phyloP scores from a whole-genome alignment of 2,888 invertebrate genomes.

The Apotomis capreana region DNA sequence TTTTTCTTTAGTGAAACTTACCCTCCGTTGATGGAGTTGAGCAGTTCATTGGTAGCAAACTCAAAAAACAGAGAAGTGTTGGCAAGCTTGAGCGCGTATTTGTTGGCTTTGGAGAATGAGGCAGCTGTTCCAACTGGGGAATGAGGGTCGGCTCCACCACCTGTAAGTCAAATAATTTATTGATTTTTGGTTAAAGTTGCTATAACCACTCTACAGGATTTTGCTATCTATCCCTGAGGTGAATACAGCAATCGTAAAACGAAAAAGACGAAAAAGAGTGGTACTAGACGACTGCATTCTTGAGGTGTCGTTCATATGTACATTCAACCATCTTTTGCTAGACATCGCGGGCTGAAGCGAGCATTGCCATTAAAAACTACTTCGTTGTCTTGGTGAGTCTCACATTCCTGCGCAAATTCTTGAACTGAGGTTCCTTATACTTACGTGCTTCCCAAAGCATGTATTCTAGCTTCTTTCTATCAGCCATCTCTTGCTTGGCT shows the following conservation, averaged over 20 bases:
- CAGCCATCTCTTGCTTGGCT: constrained; percentile 89
- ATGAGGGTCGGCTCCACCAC: constrained; percentile 92
- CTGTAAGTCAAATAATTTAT: constrained; percentile 65
- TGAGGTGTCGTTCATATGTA: too few relatives aligned
- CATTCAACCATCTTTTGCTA: too few relatives aligned
- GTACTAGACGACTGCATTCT: too few relatives aligned
- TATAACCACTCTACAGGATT: too few relatives aligned
- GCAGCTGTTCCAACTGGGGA: constrained; percentile 94
- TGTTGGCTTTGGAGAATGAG: constrained; percentile 94
- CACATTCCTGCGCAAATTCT: too few relatives aligned
- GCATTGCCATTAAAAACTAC: too few relatives aligned
- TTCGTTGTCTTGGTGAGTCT: too few relatives aligned
- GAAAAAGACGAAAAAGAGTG: too few relatives aligned
- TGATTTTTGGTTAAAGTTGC: neutral
- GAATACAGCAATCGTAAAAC: too few relatives aligned
- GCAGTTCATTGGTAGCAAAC: constrained; percentile 92
- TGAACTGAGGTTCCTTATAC: constrained; percentile 50
- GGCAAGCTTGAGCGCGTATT: constrained; percentile 90
- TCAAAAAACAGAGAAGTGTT: constrained; percentile 94
- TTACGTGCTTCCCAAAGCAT: constrained; percentile 90
- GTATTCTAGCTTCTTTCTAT: constrained; percentile 90
- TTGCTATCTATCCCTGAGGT: too few relatives aligned
- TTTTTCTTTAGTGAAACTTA: constrained; percentile 53
- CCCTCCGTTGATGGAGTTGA: constrained; percentile 85
- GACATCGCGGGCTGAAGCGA: too few relatives aligned